These are phyloP conservation scores for Acanthococcus lagerstroemiae DNA, from an alignment of 2,888 invertebrate species.

Conservation along the genomic window DNA sequence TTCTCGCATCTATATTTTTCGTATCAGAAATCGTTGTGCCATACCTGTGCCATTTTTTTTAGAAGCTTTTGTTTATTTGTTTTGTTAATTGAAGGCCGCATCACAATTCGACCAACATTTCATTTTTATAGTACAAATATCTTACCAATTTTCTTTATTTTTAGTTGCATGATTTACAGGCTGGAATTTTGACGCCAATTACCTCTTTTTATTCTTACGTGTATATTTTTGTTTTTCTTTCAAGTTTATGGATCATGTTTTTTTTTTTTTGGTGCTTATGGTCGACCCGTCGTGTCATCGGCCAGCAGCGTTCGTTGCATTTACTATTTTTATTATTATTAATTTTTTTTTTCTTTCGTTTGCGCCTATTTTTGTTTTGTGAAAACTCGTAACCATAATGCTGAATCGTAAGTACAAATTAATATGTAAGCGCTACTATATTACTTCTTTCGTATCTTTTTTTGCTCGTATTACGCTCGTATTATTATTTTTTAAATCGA, in stretches of 20 bases:
- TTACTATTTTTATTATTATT: background rate
- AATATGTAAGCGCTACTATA: conserved; percentile 3
- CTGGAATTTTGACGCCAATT: background rate
- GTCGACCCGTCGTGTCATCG: background rate
- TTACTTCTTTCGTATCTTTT: background rate
- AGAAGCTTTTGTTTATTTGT: too few species aligned
- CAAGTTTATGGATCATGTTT: too few species aligned
- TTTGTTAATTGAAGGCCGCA: too few species aligned
- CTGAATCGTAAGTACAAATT: background rate
- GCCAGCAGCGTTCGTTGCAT: background rate
- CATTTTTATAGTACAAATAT: background rate
- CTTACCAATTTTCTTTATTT: background rate
- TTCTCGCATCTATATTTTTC: background rate
- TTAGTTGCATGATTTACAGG: background rate
- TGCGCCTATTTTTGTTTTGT: background rate
- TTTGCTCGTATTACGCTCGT: background rate
- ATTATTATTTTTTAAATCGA: background rate
- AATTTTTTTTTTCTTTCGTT: background rate
- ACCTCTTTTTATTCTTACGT: too few species aligned
- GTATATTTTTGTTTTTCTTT: too few species aligned
- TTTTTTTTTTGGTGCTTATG: background rate
- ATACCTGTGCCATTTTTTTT: too few species aligned
- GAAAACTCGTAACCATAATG: background rate
- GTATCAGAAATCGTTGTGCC: too few species aligned
- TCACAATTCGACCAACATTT: background rate